Conservation (phyloP, 2,113 vertebrate genomes). For the Boleophthalmus pectinirostris region DNA sequence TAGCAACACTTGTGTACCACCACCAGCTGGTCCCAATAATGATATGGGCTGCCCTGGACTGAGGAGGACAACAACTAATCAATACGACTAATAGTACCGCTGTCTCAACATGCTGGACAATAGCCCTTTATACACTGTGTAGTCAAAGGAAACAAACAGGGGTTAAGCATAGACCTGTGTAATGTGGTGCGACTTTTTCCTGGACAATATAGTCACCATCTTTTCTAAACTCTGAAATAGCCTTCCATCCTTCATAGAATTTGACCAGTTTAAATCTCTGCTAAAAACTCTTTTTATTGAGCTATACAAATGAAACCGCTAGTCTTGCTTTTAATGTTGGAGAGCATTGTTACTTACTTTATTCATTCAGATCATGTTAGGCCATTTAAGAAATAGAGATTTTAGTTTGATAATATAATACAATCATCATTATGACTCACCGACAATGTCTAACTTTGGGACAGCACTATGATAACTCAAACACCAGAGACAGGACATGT, state of each 20-base stretch:
- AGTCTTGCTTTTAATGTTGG: too few species aligned
- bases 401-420: too few species aligned
- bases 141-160: conserved; percentile 39
- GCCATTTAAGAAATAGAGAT: too few species aligned
- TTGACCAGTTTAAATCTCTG: too few species aligned
- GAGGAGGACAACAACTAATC: conserved; percentile 33
- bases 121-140: conserved; percentile 32
- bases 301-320: too few species aligned
- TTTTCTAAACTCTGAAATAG: not conserved
- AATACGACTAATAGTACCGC: conserved; percentile 54
- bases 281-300: too few species aligned
- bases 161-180: conserved; percentile 9
- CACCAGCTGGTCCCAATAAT: conserved; percentile 50
- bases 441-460: too few species aligned
- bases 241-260: too few species aligned
- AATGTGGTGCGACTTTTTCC: conserved; percentile 24
- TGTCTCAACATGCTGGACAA: conserved; percentile 57
- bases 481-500: too few species aligned
- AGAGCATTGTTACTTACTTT: not conserved
- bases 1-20: conserved; percentile 62
- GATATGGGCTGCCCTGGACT: conserved; percentile 42
- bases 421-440: too few species aligned
- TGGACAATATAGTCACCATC: not conserved
- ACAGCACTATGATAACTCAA: too few species aligned
- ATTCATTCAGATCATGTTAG: too few species aligned